These are phyloP conservation scores for Cryptotis parvus DNA, from an alignment of 2,113 vertebrate species.

Conservation along the genomic window DNA sequence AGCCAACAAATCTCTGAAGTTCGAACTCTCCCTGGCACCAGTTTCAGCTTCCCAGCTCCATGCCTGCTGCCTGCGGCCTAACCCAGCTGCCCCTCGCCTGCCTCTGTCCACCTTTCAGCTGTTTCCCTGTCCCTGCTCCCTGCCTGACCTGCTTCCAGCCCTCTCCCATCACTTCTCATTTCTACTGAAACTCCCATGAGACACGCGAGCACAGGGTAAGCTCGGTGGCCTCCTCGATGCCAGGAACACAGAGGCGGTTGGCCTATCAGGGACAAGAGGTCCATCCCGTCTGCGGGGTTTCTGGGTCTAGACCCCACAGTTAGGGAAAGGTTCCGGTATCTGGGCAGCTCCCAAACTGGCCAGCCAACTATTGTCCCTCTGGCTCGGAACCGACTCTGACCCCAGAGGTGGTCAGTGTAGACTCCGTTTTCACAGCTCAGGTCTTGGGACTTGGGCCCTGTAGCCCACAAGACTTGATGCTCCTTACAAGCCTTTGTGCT, in stretches of 20 bases:
- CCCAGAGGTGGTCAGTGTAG: neutral
- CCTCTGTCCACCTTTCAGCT: neutral
- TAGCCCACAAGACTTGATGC: accelerated
- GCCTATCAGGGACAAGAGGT: neutral
- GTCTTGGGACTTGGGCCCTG: no score
- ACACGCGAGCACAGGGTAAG: neutral
- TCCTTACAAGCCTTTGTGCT: neutral
- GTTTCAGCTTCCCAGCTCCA: neutral
- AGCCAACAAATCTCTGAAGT: neutral
- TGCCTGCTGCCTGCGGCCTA: neutral
- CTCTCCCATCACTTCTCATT: neutral
- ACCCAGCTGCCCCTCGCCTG: no score
- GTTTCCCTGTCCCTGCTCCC: neutral
- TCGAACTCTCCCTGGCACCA: neutral
- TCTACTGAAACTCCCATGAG: neutral
- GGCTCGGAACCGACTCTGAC: neutral
- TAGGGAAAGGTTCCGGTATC: neutral
- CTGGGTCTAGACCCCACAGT: neutral
- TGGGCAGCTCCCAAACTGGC: neutral
- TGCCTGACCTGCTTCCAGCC: neutral
- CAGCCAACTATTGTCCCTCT: neutral
- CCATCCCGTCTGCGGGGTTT: neutral
- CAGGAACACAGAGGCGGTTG: neutral
- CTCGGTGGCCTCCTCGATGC: neutral
- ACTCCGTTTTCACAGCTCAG: neutral